Base-by-base conservation (phyloP, 1,140 invertebrate genomes). In the Sweltsa coloradensis region DNA sequence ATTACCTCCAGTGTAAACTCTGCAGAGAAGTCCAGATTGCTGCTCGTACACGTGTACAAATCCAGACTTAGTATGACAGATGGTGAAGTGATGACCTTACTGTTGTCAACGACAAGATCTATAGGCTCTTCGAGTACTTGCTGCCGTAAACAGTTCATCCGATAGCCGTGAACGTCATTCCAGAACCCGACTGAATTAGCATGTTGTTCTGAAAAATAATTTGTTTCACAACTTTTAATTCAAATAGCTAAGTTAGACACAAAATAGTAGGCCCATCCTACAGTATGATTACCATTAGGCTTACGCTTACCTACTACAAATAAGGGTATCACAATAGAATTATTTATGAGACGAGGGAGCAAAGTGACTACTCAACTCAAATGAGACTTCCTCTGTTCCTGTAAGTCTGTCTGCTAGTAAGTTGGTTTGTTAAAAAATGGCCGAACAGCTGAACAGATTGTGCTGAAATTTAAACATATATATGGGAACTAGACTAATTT, bases 91-190 rank as follows among this genome's bases (percentile, higher is more conserved):
- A 93, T 73, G 40, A 97, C 73, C 56, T 81, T 67, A 40, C 86
- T 75, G 1, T 72, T 62, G 49, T 83, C 76, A 2, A 95, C 86
- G 44, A 86, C 70, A 55, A 96, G 89, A 36, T 98, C 81, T 22
- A 85, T 77, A 0, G 93, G 89, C 69, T 98, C 93, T 53, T 78
- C 72, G 0, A 97, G 74, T 1, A 91, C 90, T 55, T 93, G 84
- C 24, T 79, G 75, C 58, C 88, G 85, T 75, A 99, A 88, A 55
- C 83, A 89, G 50, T 81, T 84, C 95, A 99, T 98, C 68, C 93
- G 89, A 61, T 91, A 97, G 0, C 91, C 94, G 61, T 98, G 97
- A 0, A 99, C 94, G 71, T 94, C 78, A 14, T 91, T 83, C 95
- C 95, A 99, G 66, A 90, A 95, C 62, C 76, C 74, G 2, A 91